Evolutionary conservation across 2,888 invertebrate species (phyloP), one percentile per base, ranked within the genome.

Genomic region (Labia minor): DNA sequence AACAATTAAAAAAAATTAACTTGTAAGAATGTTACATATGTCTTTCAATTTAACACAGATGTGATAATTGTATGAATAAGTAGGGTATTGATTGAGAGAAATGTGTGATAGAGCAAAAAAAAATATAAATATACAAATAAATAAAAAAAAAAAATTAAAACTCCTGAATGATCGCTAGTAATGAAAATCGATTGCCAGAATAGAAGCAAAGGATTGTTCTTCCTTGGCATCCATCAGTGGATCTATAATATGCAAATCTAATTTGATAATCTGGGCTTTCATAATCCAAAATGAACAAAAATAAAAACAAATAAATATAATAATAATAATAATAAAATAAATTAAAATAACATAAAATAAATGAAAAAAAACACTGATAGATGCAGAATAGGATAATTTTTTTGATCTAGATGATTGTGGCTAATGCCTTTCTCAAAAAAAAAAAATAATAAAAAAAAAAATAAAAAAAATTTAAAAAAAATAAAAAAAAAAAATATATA

Each of bases 21-120:
- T 49, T n/a, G 14, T n/a, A 49, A 49, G 16, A 49, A 49, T 49
- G 49, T 49, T 49, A 49, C 49, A 49, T 49, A 49, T 49, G 49
- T 49, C 49, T 49, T 49, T 49, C 49, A 49, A 49, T 49, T 49
- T 49, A 49, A 49, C 49, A 49, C 49, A 49, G 49, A 49, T 49
- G 49, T 49, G 49, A 49, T 49, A 49, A 49, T 49, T 49, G 49
- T 49, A 49, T 49, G 49, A 49, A 49, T 49, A 49, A 49, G 49
- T 49, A 49, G 14, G 49, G 3, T n/a, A 49, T 49, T 49, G 49
- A 49, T 49, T 49, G 49, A n/a, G n/a, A n/a, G n/a, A n/a, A n/a
- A 49, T 49, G 49, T 49, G 49, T 49, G 49, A 11, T 10, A n/a
- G n/a, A n/a, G n/a, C n/a, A n/a, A n/a, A n/a, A n/a, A n/a, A n/a